Conservation (phyloP, 2,888 invertebrate genomes). For the Thera obeliscata region DNA sequence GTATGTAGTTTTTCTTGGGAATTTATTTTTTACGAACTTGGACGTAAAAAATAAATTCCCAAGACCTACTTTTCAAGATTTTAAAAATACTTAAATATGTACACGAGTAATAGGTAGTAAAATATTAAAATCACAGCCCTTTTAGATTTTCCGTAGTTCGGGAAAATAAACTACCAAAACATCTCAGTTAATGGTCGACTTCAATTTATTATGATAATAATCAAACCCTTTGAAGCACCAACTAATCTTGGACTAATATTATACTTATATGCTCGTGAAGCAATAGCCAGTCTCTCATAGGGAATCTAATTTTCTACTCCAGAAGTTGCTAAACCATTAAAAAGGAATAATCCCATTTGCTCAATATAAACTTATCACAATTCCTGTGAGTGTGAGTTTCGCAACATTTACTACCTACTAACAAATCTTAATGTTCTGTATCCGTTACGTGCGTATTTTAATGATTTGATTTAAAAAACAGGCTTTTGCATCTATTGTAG, state of each 20-base stretch:
- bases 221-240: conserved; percentile 35
- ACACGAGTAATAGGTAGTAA: no score
- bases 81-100: background rate
- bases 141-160: no score
- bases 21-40: background rate
- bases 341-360: conserved; percentile 63
- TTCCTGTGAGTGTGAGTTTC: conserved; percentile 48
- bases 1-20: no score
- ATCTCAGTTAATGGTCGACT: no score
- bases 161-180: no score
- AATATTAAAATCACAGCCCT: no score
- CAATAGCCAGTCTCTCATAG: conserved; percentile 47
- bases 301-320: conserved; percentile 66
- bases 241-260: conserved; percentile 36
- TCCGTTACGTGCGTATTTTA: no score
- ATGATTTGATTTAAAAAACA: no score
- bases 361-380: conserved; percentile 58
- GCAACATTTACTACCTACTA: conserved; percentile 36
- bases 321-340: conserved; percentile 62
- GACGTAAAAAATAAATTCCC: background rate
- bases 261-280: conserved; percentile 43
- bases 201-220: background rate
- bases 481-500: no score
- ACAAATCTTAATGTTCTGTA: background rate
- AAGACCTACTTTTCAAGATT: background rate